Base-by-base conservation (phyloP, 2,888 invertebrate genomes). In the Marasmarcha lunaedactyla region DNA sequence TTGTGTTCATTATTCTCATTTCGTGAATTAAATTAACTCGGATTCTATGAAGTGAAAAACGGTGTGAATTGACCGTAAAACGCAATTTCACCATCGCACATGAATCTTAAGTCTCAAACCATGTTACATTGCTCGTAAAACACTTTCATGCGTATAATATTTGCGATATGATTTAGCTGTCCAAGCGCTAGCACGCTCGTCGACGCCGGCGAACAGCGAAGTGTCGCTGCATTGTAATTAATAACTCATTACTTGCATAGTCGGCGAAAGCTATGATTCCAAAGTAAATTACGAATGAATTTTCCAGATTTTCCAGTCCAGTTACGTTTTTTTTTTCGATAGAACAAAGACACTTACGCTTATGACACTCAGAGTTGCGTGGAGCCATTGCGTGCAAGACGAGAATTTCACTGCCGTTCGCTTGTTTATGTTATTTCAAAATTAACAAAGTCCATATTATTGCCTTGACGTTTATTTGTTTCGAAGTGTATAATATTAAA, bases 231-330 rank as follows among this genome's bases (percentile, higher is more conserved):
- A 42, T 44, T 44, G 50, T 46, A 70, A 71, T 71, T 66, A 66
- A 61, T 63, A 65, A 58, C 57, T 55, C 62, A 65, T 64, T 61
- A 63, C 52, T 30, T 30, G 30, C 11, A 30, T n/a, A 30, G 30
- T 30, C 30, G 62, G 74, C 63, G 79, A 79, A 79, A 79, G 73
- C 70, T 71, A 65, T 64, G 61, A 68, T 64, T 71, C 59, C 65
- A 61, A 69, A 65, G 64, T 55, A 57, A 65, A 66, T 67, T 65
- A 59, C 52, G 61, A 58, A 63, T 65, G 57, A 53, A 50, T 63
- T 71, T 71, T 70, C 60, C 63, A 70, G 65, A 68, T 69, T 73
- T 73, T 71, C 71, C 65, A 72, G 62, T 71, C 56, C 54, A 60
- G 58, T 64, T 55, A 50, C 48, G 52, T 48, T 60, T 65, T 66